These are phyloP conservation scores for Romanogobio albipinnatus DNA, from an alignment of 2,113 vertebrate genomes.

Conservation along the genomic window DNA sequence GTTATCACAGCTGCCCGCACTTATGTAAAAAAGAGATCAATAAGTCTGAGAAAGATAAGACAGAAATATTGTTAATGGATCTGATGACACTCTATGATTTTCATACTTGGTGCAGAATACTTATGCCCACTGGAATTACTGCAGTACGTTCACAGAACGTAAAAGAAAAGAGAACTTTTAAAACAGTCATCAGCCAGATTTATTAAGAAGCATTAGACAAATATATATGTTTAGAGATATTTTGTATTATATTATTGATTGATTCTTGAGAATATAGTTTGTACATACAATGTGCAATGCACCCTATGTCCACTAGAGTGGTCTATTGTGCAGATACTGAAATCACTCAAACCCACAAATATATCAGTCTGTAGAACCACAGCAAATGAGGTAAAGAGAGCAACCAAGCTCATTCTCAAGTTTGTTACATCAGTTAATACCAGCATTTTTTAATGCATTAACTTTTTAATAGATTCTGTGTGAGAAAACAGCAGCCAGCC, in stretches of 20 bases:
- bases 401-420: neutral
- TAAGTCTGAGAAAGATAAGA: constrained; percentile 73
- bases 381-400: neutral
- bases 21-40: constrained; percentile 72
- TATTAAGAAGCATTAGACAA: neutral
- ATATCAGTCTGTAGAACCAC: neutral
- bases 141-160: neutral
- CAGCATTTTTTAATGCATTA: neutral
- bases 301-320: constrained; percentile 73
- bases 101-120: neutral
- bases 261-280: neutral
- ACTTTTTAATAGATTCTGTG: neutral
- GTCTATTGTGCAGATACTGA: constrained; percentile 62
- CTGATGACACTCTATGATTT: constrained; percentile 12
- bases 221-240: neutral
- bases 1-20: constrained; percentile 63
- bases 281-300: constrained; percentile 36
- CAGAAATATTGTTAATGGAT: constrained; percentile 72
- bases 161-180: neutral
- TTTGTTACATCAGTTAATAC: constrained; percentile 14
- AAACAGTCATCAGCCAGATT: neutral
- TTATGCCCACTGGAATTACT: neutral
- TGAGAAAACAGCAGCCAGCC: neutral
- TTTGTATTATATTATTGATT: neutral
- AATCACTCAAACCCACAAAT: constrained; percentile 11